phyloP scores from a whole-genome alignment of 1,140 invertebrate genomes.

The Lasaia peninsularis region DNA sequence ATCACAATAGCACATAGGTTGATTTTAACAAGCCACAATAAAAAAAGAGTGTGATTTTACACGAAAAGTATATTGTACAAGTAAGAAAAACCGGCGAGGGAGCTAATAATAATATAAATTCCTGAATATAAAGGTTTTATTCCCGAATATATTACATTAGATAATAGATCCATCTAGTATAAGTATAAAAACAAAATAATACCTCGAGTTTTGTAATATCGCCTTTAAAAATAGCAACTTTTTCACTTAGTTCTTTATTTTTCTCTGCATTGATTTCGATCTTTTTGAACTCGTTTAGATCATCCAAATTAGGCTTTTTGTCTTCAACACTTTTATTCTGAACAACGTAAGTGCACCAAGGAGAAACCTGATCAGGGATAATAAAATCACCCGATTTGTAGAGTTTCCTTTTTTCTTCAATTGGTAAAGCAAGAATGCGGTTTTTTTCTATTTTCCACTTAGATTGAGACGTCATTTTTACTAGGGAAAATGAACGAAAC shows the following conservation, averaged over 20 bases:
- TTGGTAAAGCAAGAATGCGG: slow-evolving; percentile 37
- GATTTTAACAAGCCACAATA: too few species aligned
- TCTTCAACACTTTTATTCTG: slow-evolving; percentile 58
- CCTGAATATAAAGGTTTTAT: too few species aligned
- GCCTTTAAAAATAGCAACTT: slow-evolving; percentile 84
- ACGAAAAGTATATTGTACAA: too few species aligned
- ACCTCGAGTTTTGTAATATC: slow-evolving; percentile 92
- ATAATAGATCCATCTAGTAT: too few species aligned
- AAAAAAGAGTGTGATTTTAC: too few species aligned
- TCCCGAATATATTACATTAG: too few species aligned
- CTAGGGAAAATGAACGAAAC: slow-evolving; percentile 14
- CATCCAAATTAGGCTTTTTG: slow-evolving; percentile 46
- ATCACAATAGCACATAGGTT: too few species aligned
- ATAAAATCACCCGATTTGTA: slow-evolving; percentile 45
- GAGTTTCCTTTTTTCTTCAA: slow-evolving; percentile 54
- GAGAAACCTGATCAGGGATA: slow-evolving; percentile 66
- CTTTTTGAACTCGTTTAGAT: slow-evolving; percentile 57
- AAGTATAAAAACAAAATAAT: slow-evolving; percentile 20
- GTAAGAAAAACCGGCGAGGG: too few species aligned
- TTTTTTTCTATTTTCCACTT: slow-evolving; percentile 54
- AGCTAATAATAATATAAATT: too few species aligned
- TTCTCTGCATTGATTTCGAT: slow-evolving; percentile 57
- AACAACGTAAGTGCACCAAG: slow-evolving; percentile 79
- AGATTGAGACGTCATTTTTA: slow-evolving; percentile 43
- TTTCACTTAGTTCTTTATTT: slow-evolving; percentile 76